Base-by-base conservation (phyloP, 2,888 invertebrate genomes). In the Ectemnius lituratus region DNA sequence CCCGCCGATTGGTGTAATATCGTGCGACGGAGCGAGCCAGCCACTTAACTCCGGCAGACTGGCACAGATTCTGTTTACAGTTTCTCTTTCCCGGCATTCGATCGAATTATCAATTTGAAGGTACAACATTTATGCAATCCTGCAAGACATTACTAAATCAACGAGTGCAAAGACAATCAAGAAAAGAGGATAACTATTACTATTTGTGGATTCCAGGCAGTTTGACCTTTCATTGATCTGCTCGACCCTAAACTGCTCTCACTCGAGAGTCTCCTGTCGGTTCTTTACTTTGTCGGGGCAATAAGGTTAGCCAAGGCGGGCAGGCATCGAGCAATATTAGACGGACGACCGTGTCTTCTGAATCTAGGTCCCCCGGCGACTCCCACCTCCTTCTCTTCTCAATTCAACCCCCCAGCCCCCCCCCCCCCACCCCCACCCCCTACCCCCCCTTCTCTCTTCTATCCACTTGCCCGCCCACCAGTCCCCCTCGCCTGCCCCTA, bases 241-340 rank as follows among this genome's bases (percentile, higher is more conserved):
- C 81, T 84, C 82, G 82, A 79, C 79, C 78, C 80, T 79, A 81
- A 84, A 81, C 79, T 82, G 75, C 75, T 83, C 81, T 23, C 23
- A 76, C 79, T 75, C 75, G 75, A 64, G 64, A 79, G 79, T 76
- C 77, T 84, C 37, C 37, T 80, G 82, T 82, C 81, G 80, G 81
- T 85, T 88, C 87, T 88, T 88, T 87, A 85, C 86, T 87, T 84
- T 84, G 84, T 78, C 82, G 82, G 76, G 78, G 86, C 88, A 89
- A 89, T 89, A 89, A 88, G 88, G 86, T 88, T 88, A 85, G 86
- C 82, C 84, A 82, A 84, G 83, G 80, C 52, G 37, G 37, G 37
- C 79, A 81, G 79, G 83, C 87, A 86, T 85, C 83, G 81, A 80
- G 84, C 84, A 83, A 87, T 88, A 88, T 88, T 86, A 87, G 86